phyloP scores from a whole-genome alignment of 2,797 vertebrate species.

The Rallus crepitans region DNA sequence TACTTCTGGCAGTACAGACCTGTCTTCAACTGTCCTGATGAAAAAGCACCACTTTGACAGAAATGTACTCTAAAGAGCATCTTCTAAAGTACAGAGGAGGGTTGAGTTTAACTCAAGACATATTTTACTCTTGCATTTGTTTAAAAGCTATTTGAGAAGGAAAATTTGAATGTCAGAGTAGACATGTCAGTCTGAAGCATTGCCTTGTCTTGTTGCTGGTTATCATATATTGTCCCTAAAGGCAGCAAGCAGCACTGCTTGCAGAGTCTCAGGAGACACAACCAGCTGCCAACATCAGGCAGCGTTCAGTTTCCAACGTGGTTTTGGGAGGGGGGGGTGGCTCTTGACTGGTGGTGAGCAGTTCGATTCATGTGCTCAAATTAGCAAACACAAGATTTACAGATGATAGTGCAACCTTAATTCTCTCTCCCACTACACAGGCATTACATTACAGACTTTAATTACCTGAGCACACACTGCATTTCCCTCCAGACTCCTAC shows the following conservation, averaged over 20 bases:
- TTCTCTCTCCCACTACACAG: neutral
- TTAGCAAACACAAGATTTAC: neutral
- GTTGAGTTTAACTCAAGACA: neutral
- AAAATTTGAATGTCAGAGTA: neutral
- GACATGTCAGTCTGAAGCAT: neutral
- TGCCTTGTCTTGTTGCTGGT: neutral
- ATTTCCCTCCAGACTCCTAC: neutral
- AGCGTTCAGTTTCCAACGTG: neutral
- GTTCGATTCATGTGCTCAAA: neutral
- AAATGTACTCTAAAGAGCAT: neutral
- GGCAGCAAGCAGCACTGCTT: neutral
- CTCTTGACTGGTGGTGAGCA: neutral
- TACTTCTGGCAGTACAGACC: neutral
- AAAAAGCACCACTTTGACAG: neutral
- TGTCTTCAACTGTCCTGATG: neutral
- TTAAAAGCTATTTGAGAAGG: neutral
- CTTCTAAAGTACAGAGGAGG: neutral
- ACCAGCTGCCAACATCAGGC: neutral
- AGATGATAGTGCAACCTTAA: constrained; percentile 1
- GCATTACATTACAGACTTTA: neutral
- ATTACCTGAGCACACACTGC: neutral
- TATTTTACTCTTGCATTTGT: neutral
- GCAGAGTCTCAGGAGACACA: neutral
- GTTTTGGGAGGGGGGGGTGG: no score
- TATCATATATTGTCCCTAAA: neutral